phyloP scores from a whole-genome alignment of 1,140 invertebrate genomes.

The Antheraea pernyi region DNA sequence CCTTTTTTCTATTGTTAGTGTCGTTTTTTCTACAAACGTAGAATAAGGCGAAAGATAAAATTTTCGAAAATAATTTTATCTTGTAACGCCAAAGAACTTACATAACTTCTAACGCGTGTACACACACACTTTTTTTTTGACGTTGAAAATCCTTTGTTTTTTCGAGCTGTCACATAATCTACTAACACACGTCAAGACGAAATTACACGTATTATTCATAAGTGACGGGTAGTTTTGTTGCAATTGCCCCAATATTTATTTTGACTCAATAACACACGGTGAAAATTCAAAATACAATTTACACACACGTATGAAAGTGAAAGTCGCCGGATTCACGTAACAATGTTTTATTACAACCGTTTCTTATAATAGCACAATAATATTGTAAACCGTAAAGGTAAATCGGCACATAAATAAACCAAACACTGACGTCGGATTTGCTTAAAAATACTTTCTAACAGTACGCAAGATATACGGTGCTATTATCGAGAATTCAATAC shows the following conservation, averaged over 20 bases:
- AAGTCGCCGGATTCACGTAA: conserved; percentile 9
- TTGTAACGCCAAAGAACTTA: too few relatives aligned
- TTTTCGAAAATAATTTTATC: too few relatives aligned
- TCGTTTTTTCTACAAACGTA: too few relatives aligned
- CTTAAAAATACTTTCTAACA: conserved; percentile 55
- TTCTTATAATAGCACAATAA: conserved; percentile 25
- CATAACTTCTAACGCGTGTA: too few relatives aligned
- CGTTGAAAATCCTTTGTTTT: too few relatives aligned
- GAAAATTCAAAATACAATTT: neutral
- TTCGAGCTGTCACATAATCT: too few relatives aligned
- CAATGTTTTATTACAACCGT: conserved; percentile 18
- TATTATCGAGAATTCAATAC: conserved; percentile 39
- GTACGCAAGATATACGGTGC: conserved; percentile 34
- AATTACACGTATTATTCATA: too few relatives aligned
- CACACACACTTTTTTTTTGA: too few relatives aligned
- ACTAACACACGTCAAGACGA: too few relatives aligned
- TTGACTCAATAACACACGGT: neutral
- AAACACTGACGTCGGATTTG: conserved; percentile 20
- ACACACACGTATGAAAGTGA: conserved; percentile 17
- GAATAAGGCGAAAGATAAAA: too few relatives aligned
- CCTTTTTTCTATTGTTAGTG: too few relatives aligned
- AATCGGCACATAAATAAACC: conserved; percentile 25
- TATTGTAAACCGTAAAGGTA: conserved; percentile 18
- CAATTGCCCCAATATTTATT: neutral
- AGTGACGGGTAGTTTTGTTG: neutral